phyloP scores from a whole-genome alignment of 1,140 invertebrate species.

The Cydia amplana region DNA sequence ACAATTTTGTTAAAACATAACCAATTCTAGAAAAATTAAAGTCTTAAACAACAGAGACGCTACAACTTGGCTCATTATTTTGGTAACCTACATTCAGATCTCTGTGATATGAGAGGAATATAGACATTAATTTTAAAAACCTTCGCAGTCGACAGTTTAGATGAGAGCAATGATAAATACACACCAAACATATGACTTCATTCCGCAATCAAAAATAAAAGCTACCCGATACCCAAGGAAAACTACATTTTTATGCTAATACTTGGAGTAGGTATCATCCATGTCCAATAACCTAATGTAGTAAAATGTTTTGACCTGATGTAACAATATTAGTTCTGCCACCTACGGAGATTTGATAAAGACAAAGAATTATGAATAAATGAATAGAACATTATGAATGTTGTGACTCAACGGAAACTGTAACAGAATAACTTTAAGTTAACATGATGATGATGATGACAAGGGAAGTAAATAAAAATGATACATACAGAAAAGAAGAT shows the following conservation, averaged over 20 bases:
- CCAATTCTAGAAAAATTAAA: neutral
- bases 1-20: neutral
- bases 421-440: too few species aligned
- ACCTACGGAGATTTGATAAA: too few species aligned
- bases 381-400: too few species aligned
- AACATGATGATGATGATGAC: too few species aligned
- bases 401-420: too few species aligned
- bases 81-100: neutral
- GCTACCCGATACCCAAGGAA: neutral
- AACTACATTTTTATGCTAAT: slow-evolving; percentile 24
- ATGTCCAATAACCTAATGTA: neutral
- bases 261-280: neutral
- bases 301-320: neutral
- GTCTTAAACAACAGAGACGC: too few species aligned
- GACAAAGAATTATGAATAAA: too few species aligned
- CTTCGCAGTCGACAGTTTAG: neutral
- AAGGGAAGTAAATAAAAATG: too few species aligned
- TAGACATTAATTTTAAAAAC: neutral
- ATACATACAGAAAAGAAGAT: too few species aligned
- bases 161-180: slow-evolving; percentile 6
- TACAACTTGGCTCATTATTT: neutral
- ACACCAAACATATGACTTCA: neutral
- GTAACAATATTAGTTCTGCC: too few species aligned
- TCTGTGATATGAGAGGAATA: neutral
- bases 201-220: slow-evolving; percentile 10